Conservation (phyloP, 2,888 invertebrate species). For the Sinohyriopsis cumingii region DNA sequence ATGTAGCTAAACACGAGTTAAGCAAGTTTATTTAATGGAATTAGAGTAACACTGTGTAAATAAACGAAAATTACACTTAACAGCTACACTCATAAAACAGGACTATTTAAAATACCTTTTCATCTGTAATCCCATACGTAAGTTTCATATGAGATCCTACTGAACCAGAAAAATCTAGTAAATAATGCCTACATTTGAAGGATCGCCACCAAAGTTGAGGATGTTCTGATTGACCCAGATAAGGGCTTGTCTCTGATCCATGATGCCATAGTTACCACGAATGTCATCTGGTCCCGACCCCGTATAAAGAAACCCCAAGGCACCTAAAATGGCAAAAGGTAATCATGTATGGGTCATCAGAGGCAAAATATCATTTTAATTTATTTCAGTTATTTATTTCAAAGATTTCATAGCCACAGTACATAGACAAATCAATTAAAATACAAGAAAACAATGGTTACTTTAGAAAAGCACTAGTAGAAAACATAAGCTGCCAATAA, state of each 20-base stretch:
- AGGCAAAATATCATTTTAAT: no score
- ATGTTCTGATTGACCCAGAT: slow-evolving; percentile 47
- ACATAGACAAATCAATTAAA: no score
- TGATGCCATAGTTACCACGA: slow-evolving; percentile 54
- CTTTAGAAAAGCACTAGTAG: no score
- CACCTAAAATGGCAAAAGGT: slow-evolving; percentile 30
- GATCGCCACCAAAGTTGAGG: slow-evolving; percentile 41
- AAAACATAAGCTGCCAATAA: no score
- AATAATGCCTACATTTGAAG: neutral
- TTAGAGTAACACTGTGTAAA: no score
- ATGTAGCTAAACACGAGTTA: no score
- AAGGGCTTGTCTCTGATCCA: slow-evolving; percentile 51
- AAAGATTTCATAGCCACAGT: no score
- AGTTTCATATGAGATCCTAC: neutral
- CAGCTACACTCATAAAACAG: neutral
- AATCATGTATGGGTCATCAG: neutral
- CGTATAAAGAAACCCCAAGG: slow-evolving; percentile 50
- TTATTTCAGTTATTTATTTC: no score
- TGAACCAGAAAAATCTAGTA: neutral
- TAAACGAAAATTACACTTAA: neutral
- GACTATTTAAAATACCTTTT: neutral
- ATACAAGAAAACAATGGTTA: no score
- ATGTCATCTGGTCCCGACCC: slow-evolving; percentile 27
- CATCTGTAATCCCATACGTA: neutral
- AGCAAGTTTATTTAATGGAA: no score